Conservation (phyloP, 2,888 invertebrate genomes). For the Selenia dentaria region DNA sequence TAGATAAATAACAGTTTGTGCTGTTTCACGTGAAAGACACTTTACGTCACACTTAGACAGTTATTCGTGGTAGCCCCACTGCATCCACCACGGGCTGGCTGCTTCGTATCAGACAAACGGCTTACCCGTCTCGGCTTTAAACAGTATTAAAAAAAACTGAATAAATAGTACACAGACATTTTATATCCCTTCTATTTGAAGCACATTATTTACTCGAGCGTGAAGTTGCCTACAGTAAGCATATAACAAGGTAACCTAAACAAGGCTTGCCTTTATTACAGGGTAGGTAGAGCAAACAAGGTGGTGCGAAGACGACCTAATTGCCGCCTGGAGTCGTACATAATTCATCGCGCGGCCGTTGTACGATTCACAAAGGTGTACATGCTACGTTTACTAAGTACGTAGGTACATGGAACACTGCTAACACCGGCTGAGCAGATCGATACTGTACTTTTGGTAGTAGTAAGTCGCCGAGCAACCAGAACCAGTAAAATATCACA, state of each 20-base stretch:
- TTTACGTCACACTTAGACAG: too few species aligned
- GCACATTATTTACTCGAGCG: too few species aligned
- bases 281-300: slow-evolving; percentile 26
- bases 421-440: slow-evolving; percentile 11
- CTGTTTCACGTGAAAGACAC: too few species aligned
- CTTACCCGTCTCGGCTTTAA: too few species aligned
- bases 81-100: too few species aligned
- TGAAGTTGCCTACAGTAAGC: too few species aligned
- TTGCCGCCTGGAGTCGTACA: slow-evolving; percentile 50
- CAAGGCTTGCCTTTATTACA: slow-evolving; percentile 20
- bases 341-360: slow-evolving; percentile 50
- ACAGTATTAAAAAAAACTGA: too few species aligned
- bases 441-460: slow-evolving; percentile 30
- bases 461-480: slow-evolving; percentile 45
- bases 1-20: too few species aligned
- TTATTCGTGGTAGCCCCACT: too few species aligned
- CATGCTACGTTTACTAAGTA: slow-evolving; percentile 19
- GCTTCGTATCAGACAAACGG: too few species aligned
- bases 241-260: slow-evolving; percentile 24
- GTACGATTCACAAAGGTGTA: slow-evolving; percentile 32
- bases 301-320: slow-evolving; percentile 55
- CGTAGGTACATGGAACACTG: slow-evolving; percentile 6
- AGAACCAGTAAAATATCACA: slow-evolving; percentile 12
- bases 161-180: too few species aligned
- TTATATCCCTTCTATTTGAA: too few species aligned